phyloP scores from a whole-genome alignment of 2,797 vertebrate genomes.

The Hypotaenidia okinawae region DNA sequence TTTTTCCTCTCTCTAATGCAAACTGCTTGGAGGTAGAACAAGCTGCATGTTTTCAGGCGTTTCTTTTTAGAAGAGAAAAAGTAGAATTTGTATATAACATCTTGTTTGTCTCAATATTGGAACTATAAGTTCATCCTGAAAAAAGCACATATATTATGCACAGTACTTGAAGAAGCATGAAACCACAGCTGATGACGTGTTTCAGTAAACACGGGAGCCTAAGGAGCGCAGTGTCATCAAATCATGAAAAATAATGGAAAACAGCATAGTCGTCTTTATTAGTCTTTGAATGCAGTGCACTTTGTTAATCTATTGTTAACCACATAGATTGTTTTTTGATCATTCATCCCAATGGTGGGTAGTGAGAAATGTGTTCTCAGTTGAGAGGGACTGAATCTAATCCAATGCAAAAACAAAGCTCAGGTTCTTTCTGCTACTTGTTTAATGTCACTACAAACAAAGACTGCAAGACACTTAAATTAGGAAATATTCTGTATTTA shows the following conservation, averaged over 20 bases:
- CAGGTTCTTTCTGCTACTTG: constrained; percentile 4
- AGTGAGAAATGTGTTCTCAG: not conserved
- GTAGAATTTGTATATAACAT: not conserved
- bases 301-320: constrained; percentile 51
- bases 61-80: not conserved
- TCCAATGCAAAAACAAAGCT: not conserved
- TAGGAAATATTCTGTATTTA: not conserved
- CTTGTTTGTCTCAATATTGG: not conserved
- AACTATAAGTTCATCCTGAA: not conserved
- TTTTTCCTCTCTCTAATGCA: not conserved
- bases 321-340: constrained; percentile 37
- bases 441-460: not conserved
- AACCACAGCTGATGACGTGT: constrained; percentile 39
- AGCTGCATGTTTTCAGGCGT: not conserved
- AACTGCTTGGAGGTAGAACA: not conserved
- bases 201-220: constrained; percentile 61
- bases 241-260: constrained; percentile 51
- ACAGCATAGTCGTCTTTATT: constrained; percentile 25
- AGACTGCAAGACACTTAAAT: not conserved
- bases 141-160: not conserved
- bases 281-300: constrained; percentile 31
- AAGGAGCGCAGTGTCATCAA: constrained; percentile 51
- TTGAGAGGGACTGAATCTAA: not conserved
- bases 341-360: not conserved
- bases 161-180: not conserved